Evolutionary conservation across 2,888 invertebrate genomes (phyloP), one percentile per base, ranked within the genome.

Genomic region (Eristalis arbustorum): DNA sequence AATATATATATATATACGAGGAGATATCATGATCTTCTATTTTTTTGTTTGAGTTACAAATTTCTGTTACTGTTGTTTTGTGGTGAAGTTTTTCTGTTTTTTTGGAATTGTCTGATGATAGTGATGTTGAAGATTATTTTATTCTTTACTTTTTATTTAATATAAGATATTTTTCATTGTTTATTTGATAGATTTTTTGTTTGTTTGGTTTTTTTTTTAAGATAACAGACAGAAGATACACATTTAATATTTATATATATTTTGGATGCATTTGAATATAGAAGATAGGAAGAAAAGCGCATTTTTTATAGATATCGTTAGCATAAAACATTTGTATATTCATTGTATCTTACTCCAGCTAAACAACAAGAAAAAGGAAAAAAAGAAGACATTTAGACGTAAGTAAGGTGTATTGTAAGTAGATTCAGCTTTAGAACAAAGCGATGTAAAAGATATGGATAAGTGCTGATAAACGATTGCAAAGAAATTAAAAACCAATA

Each of bases 221-320:
- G 77, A 79, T 83, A 87, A 87, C 75, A 87, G 82, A 83, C 78
- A 87, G 87, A 78, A 88, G 88, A 89, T 89, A 88, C 80, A 85
- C 79, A 84, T 83, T 77, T 66, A 79, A 78, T 82, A 85, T 76
- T 79, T 87, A 79, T 88, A 82, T 90, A 89, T 88, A 89, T 88
- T 8, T 42, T 79, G 87, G 87, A 87, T 87, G 87, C 87, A 87
- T 83, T 83, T 83, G 79, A 87, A 78, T 87, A 87, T 83, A 87
- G 87, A 87, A 83, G 87, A 87, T 82, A 87, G 87, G 75, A 87
- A 79, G 87, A 83, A 83, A 87, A 83, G 83, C 83, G 83, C 62
- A 63, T 83, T 81, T 67, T n/a, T 77, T 74, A 83, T 83, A 87
- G 83, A 87, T 87, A 87, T 83, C 64, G 74, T 87, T 87, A 83